Conservation (phyloP, 2,888 invertebrate species). For the Kuschelorhynchus macadamiae region DNA sequence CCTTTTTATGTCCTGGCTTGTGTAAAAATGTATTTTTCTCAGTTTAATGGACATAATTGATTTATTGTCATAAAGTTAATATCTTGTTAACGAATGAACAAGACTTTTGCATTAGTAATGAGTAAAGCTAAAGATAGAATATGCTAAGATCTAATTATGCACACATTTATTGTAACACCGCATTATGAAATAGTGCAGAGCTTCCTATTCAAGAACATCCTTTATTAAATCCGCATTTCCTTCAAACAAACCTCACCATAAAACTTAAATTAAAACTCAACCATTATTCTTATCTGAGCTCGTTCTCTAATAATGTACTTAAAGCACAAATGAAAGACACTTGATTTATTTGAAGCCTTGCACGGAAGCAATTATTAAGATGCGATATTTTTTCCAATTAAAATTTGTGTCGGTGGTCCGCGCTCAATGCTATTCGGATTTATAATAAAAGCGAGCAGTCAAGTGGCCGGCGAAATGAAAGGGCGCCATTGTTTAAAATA, state of each 20-base stretch:
- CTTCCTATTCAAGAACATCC: slow-evolving; percentile 7
- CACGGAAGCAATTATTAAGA: slow-evolving; percentile 56
- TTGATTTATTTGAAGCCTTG: slow-evolving; percentile 49
- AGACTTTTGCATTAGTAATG: too few relatives aligned
- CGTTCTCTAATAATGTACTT: slow-evolving; percentile 50
- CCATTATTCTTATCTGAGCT: slow-evolving; percentile 43
- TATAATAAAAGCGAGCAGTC: slow-evolving; percentile 57
- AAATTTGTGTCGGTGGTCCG: slow-evolving; percentile 52
- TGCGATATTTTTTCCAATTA: slow-evolving; percentile 61
- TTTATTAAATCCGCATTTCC: slow-evolving; percentile 10
- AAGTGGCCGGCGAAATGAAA: slow-evolving; percentile 63
- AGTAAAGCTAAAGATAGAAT: slow-evolving; percentile 24
- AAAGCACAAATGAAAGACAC: slow-evolving; percentile 49
- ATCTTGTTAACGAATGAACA: too few relatives aligned
- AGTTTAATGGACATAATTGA: too few relatives aligned
- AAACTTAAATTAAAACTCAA: slow-evolving; percentile 37
- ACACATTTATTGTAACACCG: too few relatives aligned
- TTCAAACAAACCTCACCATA: slow-evolving; percentile 15
- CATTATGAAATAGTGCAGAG: slow-evolving; percentile 1
- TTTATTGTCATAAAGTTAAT: too few relatives aligned
- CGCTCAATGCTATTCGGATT: slow-evolving; percentile 35
- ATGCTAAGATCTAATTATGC: too few relatives aligned
- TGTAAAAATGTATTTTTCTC: too few relatives aligned
- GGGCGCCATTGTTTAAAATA: slow-evolving; percentile 56
- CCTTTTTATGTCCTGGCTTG: too few relatives aligned